A percentile compares a stretch with the other conserved stretches of the same genome.
Evolutionary conservation across 2,888 invertebrate species (phyloP).

Genomic region (Tillus elongatus): DNA sequence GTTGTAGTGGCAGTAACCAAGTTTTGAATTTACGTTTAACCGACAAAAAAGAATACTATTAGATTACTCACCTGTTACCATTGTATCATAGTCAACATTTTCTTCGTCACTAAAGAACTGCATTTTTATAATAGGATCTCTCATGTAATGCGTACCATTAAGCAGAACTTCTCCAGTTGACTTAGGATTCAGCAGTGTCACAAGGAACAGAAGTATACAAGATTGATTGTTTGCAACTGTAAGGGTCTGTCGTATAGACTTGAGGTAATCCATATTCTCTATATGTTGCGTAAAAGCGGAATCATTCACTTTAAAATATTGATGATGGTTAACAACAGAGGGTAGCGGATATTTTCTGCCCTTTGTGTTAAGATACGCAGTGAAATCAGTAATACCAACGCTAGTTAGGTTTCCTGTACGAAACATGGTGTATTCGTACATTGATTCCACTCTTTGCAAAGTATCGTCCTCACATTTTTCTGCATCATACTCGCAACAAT

Average conservation of each 20-base stretch:
- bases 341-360: slow-evolving; percentile 33
- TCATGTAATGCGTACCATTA: slow-evolving; percentile 42
- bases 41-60: neutral
- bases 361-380: slow-evolving; percentile 43
- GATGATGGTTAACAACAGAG: slow-evolving; percentile 19
- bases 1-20: no score
- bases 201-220: slow-evolving; percentile 22
- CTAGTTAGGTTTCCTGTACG: no score
- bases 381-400: slow-evolving; percentile 41
- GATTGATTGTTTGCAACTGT: slow-evolving; percentile 1
- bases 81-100: slow-evolving; percentile 44
- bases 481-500: no score
- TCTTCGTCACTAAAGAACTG: slow-evolving; percentile 50
- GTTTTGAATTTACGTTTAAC: no score
- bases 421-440: no score
- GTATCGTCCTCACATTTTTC: no score
- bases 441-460: no score
- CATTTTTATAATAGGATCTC: slow-evolving; percentile 36
- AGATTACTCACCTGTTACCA: slow-evolving; percentile 39
- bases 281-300: slow-evolving; percentile 25
- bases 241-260: neutral
- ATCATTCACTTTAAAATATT: slow-evolving; percentile 20
- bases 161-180: slow-evolving; percentile 40
- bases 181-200: slow-evolving; percentile 41
- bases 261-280: neutral